Conservation (phyloP, 2,113 vertebrate genomes). For the Charadrius vociferus region DNA sequence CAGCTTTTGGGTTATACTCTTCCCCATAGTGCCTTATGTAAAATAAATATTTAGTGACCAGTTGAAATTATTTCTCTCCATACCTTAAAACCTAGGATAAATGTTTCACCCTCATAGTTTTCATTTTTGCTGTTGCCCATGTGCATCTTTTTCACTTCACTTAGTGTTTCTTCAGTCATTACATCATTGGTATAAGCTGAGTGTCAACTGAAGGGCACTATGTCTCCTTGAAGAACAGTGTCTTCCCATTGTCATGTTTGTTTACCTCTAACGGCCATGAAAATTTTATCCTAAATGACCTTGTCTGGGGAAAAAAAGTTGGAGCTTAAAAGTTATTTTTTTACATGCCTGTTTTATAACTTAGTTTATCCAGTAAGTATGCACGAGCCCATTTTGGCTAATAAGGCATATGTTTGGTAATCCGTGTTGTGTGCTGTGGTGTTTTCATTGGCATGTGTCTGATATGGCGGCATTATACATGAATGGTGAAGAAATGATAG, state of each 20-base stretch:
- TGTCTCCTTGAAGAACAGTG: neutral
- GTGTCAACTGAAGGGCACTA: neutral
- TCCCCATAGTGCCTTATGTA: neutral
- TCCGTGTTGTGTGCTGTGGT: neutral
- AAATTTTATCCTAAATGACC: neutral
- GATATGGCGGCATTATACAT: neutral
- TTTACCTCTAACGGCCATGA: neutral
- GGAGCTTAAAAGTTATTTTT: neutral
- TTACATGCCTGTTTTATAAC: neutral
- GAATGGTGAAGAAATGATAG: neutral
- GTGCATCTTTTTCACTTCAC: neutral
- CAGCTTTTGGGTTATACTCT: neutral
- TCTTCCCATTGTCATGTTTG: neutral
- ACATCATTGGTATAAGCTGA: neutral
- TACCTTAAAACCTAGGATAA: neutral
- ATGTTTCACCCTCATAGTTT: neutral
- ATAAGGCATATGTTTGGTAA: neutral
- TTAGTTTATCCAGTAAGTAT: neutral
- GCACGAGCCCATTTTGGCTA: neutral
- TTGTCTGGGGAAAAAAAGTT: neutral
- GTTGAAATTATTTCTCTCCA: neutral
- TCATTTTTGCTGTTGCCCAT: neutral
- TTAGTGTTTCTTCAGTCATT: fast-evolving
- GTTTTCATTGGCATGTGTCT: neutral
- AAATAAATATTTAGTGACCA: neutral